Evolutionary conservation across 2,797 vertebrate genomes (phyloP).

Genomic region (Cyclura pinguis): DNA sequence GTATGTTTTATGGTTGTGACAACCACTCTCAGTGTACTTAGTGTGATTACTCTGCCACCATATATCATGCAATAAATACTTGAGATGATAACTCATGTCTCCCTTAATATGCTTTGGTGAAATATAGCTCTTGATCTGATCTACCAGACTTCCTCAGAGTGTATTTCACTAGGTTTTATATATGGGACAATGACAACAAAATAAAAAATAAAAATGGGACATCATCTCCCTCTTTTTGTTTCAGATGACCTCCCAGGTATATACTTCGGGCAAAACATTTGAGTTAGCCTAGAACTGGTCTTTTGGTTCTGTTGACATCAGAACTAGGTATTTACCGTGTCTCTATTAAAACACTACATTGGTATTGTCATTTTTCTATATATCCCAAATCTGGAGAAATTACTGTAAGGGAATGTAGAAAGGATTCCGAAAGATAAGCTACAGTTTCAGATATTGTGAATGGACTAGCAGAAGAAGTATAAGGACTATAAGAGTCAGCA

Average conservation of each 20-base stretch:
- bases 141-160: slow-evolving; percentile 13
- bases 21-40: slow-evolving; percentile 14
- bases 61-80: slow-evolving; percentile 38
- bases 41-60: not conserved
- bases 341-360: not conserved
- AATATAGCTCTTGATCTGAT: slow-evolving; percentile 31
- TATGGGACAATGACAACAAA: slow-evolving; percentile 12
- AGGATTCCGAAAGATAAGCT: not conserved
- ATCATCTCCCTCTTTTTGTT: not conserved
- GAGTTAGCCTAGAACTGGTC: not conserved
- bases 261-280: slow-evolving; percentile 4
- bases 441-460: not conserved
- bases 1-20: not conserved
- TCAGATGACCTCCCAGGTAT: not conserved
- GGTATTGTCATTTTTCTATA: not conserved
- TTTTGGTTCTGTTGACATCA: slow-evolving; percentile 7
- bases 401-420: not conserved
- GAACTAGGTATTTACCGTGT: not conserved
- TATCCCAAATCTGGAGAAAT: not conserved
- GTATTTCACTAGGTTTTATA: not conserved
- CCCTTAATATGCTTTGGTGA: slow-evolving; percentile 17
- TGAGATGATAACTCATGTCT: slow-evolving; percentile 29
- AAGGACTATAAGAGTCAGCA: not conserved
- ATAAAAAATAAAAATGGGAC: slow-evolving; percentile 18
- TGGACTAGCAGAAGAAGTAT: not conserved